phyloP scores from a whole-genome alignment of 1,140 invertebrate genomes.

The Pseudomyrmex sp. region DNA sequence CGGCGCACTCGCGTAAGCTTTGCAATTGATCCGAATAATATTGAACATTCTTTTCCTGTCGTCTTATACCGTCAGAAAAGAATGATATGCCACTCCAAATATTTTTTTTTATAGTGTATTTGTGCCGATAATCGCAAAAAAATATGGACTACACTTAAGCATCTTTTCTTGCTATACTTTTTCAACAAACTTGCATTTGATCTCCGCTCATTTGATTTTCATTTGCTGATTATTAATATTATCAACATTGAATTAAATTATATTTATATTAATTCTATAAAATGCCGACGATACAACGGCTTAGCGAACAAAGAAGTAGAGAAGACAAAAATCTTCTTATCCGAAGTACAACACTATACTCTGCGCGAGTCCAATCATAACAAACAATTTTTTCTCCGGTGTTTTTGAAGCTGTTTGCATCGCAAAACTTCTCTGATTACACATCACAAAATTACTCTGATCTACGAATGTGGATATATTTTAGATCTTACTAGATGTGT shows the following conservation, averaged over 20 bases:
- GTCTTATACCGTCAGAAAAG: background rate
- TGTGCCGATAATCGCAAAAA: no score
- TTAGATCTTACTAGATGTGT: no score
- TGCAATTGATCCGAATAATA: conserved; percentile 36
- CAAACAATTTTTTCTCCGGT: conserved; percentile 69
- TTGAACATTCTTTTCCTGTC: conserved; percentile 17
- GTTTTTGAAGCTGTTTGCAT: background rate
- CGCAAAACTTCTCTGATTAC: conserved; percentile 8
- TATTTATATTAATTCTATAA: no score
- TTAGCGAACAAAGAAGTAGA: conserved; percentile 42
- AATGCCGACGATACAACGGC: background rate
- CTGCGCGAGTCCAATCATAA: conserved; percentile 65
- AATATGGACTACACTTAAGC: no score
- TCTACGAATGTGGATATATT: no score
- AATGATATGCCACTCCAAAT: no score
- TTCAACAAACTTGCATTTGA: no score
- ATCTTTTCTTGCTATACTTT: no score
- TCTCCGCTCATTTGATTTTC: no score
- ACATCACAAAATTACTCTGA: no score
- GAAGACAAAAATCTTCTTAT: conserved; percentile 32
- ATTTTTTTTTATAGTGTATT: no score
- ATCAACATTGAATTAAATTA: background rate
- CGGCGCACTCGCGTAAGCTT: conserved; percentile 16
- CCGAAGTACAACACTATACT: background rate
- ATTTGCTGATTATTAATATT: no score